Evolutionary conservation across 2,113 vertebrate genomes (phyloP), one percentile per base, ranked within the genome.

Genomic region (Eonycteris spelaea): DNA sequence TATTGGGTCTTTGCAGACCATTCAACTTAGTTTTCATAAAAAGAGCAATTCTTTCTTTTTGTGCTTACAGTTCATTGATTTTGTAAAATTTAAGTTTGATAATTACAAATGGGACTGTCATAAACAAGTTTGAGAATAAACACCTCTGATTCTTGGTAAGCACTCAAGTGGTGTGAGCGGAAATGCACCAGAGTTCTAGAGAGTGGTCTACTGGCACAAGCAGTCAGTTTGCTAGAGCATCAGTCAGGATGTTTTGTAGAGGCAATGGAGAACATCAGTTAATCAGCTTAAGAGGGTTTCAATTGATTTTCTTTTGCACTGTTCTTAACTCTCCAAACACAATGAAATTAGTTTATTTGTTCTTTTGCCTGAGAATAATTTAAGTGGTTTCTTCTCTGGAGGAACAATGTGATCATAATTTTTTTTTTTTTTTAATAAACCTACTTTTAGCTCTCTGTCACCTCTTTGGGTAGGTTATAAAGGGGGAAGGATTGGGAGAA

Each of bases 351-450:
- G 6, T 55, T 78, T 86, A 65, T 73, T 88, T 61, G 15, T 67
- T 59, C 19, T 78, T 33, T 94, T 94, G 53, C 6, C 8, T 57
- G 28, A 89, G 55, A 96, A 78, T 94, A 96, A 79, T 61, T 90
- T 71, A 78, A 79, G 35, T 79, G 35, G 21, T 94, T 75, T 86
- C 38, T 79, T 63, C 82, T 93, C 24, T 48, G 40, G 48, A 53
- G 28, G 30, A 91, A 48, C 22, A 80, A n/a, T 8, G 5, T 53
- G 33, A 45, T 96, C 8, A 59, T 74, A 40, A 55, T 90, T 88
- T 61, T 61, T 87, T 48, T 59, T 40, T 45, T 24, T 33, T 55
- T 63, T 16, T 18, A 74, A 65, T 40, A 86, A 86, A 83, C 40
- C 13, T 53, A 14, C 40, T 83, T 95, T 85, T 77, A 75, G 65